phyloP scores from a whole-genome alignment of 2,113 vertebrate genomes.

The Thomomys bottae region DNA sequence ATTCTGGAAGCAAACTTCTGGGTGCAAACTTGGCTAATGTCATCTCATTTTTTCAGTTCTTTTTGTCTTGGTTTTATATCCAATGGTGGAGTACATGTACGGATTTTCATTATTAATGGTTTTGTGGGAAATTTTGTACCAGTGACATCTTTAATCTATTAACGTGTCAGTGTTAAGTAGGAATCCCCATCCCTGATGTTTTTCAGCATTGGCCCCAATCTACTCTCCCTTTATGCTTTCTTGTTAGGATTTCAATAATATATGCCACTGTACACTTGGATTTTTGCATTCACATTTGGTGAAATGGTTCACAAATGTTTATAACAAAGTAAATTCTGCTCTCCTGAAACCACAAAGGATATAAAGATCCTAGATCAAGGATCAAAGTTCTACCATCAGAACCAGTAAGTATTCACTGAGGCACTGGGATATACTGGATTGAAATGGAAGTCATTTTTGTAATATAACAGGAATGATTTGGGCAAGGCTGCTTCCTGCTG shows the following conservation, averaged over 20 bases:
- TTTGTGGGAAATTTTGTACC: conserved; percentile 22
- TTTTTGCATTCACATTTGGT: conserved; percentile 34
- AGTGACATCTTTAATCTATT: not conserved
- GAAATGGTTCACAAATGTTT: conserved; percentile 46
- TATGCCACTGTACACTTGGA: not conserved
- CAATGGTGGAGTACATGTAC: not conserved
- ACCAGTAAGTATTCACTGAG: not conserved
- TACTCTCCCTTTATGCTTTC: not conserved
- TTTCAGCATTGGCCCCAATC: not conserved
- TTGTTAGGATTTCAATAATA: conserved; percentile 15
- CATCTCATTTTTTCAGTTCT: not conserved
- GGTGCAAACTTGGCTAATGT: not conserved
- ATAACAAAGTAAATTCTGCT: conserved; percentile 19
- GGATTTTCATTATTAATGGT: conserved; percentile 3
- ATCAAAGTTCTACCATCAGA: not conserved
- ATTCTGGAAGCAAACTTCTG: conserved; percentile 8
- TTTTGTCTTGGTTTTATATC: not conserved
- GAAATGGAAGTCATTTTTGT: not conserved
- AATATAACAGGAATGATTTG: conserved; percentile 9
- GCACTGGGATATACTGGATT: not conserved
- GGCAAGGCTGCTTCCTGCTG: not conserved
- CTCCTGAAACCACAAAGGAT: conserved; percentile 19
- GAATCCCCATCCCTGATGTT: not conserved
- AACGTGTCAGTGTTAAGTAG: not conserved
- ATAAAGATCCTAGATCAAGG: not conserved